These are phyloP conservation scores for Eueremaeus valkanovi DNA, from an alignment of 2,888 invertebrate species.

Conservation along the genomic window DNA sequence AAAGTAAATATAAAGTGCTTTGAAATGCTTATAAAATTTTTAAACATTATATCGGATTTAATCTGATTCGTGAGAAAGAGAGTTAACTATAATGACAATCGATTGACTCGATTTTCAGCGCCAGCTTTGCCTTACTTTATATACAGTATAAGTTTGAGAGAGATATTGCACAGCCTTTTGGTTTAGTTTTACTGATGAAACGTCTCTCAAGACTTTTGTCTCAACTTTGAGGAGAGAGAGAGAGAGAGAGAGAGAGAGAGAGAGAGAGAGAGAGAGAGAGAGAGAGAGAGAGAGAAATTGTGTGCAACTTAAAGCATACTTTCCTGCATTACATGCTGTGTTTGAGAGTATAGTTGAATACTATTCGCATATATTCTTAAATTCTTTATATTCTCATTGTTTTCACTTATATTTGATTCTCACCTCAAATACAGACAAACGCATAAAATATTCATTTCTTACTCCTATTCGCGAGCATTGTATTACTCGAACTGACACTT, in stretches of 20 bases:
- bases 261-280: slow-evolving; percentile 35
- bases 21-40: too few species aligned
- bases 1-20: too few species aligned
- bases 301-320: not conserved
- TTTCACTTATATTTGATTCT: not conserved
- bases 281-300: slow-evolving; percentile 30
- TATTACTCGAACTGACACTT: too few species aligned
- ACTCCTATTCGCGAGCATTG: not conserved
- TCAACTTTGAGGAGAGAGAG: not conserved
- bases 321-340: not conserved
- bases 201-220: not conserved
- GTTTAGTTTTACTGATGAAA: too few species aligned
- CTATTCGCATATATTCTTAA: not conserved
- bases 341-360: not conserved
- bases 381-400: not conserved
- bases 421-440: not conserved
- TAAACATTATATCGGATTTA: too few species aligned
- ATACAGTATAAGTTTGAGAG: not conserved
- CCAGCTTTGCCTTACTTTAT: not conserved
- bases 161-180: not conserved
- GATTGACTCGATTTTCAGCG: not conserved
- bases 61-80: too few species aligned
- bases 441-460: not conserved
- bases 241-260: slow-evolving; percentile 8
- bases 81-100: too few species aligned